phyloP scores from a whole-genome alignment of 92 coral and sea anemone genomes.

The Epizoanthus ramosus region DNA sequence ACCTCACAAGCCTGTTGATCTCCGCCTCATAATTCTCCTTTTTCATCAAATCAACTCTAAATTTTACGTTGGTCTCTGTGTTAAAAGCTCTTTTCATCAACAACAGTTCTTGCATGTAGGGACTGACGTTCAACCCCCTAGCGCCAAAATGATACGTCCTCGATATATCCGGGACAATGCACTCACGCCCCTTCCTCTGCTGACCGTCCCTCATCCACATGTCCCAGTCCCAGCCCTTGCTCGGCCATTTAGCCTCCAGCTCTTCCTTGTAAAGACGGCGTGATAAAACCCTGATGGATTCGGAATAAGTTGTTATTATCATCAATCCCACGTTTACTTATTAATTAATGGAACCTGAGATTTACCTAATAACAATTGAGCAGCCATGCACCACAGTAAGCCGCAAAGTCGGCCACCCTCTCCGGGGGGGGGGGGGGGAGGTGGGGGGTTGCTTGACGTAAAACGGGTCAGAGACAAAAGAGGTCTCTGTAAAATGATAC shows the following conservation, averaged over 20 bases:
- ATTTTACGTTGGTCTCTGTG: conserved; percentile 35
- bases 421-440: no score
- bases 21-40: conserved; percentile 44
- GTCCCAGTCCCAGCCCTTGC: conserved; percentile 53
- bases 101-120: conserved; percentile 35
- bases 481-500: no score
- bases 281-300: conserved; percentile 35
- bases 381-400: no score
- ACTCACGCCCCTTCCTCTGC: conserved; percentile 49
- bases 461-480: no score
- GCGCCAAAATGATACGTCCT: conserved; percentile 52
- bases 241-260: conserved; percentile 53
- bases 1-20: conserved; percentile 34
- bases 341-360: not conserved
- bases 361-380: not conserved
- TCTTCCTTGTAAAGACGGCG: conserved; percentile 51
- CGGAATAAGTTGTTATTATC: not conserved
- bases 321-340: no score
- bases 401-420: not conserved
- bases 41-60: conserved; percentile 13
- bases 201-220: conserved; percentile 46
- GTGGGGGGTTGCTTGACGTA: no score
- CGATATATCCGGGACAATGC: conserved; percentile 51
- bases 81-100: conserved; percentile 45
- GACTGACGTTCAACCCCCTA: conserved; percentile 33